phyloP scores from a whole-genome alignment of 2,888 invertebrate genomes.

The Nipponacmea schrenckii region DNA sequence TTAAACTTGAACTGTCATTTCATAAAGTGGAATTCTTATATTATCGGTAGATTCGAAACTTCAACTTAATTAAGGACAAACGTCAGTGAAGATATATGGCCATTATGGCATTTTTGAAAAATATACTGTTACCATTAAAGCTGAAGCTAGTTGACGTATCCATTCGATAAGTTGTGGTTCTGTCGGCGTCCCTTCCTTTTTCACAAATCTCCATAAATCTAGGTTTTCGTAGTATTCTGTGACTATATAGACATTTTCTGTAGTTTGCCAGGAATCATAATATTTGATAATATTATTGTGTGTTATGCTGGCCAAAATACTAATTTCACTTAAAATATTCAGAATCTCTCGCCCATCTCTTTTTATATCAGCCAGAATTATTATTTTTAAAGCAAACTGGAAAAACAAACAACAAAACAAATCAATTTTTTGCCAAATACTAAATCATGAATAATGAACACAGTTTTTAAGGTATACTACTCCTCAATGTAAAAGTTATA shows the following conservation, averaged over 20 bases:
- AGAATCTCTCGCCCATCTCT: not conserved
- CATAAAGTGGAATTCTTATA: not conserved
- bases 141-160: not conserved
- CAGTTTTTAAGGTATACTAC: too few species aligned
- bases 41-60: not conserved
- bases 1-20: not conserved
- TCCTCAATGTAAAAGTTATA: too few species aligned
- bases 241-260: not conserved
- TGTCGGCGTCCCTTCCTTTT: not conserved
- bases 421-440: too few species aligned
- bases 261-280: not conserved
- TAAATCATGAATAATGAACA: too few species aligned
- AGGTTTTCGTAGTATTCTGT: not conserved
- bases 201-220: not conserved
- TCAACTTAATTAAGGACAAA: not conserved
- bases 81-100: not conserved
- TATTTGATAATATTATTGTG: not conserved
- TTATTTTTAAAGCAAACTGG: not conserved
- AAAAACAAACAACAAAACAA: too few species aligned
- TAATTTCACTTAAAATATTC: not conserved
- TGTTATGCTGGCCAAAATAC: not conserved
- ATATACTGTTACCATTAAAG: not conserved
- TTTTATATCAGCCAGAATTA: not conserved
- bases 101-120: not conserved
- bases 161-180: not conserved